Conservation (phyloP, 2,113 vertebrate genomes). For the Leptocoma aspasia region DNA sequence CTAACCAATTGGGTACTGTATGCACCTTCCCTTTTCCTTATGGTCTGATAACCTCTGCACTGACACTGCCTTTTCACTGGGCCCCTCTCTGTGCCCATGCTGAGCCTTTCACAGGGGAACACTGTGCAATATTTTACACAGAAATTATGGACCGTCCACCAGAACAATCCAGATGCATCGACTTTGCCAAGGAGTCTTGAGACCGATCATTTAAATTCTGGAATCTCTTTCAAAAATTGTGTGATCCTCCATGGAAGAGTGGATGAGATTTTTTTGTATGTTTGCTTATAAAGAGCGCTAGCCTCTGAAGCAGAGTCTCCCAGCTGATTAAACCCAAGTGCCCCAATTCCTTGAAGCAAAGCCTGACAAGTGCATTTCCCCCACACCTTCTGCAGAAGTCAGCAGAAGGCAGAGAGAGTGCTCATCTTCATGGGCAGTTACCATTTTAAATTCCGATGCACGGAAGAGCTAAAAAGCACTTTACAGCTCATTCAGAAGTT, state of each 20-base stretch:
- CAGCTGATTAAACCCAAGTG: background rate
- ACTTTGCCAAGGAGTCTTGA: background rate
- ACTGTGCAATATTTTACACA: background rate
- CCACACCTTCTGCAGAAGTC: background rate
- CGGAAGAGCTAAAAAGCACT: background rate
- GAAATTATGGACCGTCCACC: background rate
- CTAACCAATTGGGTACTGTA: background rate
- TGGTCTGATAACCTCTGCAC: background rate
- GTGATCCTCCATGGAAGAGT: background rate
- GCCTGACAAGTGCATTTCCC: background rate
- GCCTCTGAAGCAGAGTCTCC: background rate
- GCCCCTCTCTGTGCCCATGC: background rate
- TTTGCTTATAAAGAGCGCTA: background rate
- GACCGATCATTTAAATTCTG: background rate
- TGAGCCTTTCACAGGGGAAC: background rate
- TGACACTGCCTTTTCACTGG: background rate
- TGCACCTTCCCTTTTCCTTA: background rate
- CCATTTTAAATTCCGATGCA: background rate
- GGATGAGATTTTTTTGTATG: background rate
- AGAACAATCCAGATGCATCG: background rate
- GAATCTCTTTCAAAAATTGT: background rate
- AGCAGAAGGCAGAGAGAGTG: background rate
- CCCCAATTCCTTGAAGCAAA: background rate
- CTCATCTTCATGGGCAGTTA: background rate
- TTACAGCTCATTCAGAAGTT: background rate